Evolutionary conservation across 2,113 vertebrate genomes (phyloP).

Genomic region (Hippocampus zosterae): DNA sequence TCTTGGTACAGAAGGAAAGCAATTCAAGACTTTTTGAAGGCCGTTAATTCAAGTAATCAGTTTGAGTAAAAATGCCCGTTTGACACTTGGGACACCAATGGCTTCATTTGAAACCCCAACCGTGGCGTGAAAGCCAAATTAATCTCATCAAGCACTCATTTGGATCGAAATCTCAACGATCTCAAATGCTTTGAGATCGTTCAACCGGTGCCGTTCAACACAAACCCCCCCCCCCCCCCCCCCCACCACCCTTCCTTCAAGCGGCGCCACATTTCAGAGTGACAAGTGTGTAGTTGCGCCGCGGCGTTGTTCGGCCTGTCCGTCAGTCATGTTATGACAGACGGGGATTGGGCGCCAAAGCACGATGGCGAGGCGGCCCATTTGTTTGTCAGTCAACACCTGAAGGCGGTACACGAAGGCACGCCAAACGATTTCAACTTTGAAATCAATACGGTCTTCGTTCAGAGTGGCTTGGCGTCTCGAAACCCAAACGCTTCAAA

Average conservation of each 20-base stretch:
- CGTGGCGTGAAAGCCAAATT: not conserved
- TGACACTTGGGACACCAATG: too few species aligned
- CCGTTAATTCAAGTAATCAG: too few species aligned
- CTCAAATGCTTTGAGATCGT: too few species aligned
- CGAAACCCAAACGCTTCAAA: not conserved
- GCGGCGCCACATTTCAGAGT: not conserved
- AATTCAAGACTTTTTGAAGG: not conserved
- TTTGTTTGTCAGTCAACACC: conserved; percentile 3
- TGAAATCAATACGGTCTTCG: not conserved
- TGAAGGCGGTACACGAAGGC: not conserved
- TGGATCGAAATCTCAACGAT: too few species aligned
- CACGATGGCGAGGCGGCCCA: not conserved
- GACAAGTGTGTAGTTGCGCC: not conserved
- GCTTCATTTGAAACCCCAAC: not conserved
- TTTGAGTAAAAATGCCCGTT: too few species aligned
- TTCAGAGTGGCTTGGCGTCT: not conserved
- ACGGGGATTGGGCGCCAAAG: conserved; percentile 5
- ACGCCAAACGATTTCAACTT: not conserved
- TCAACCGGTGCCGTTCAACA: not conserved
- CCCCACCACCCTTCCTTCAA: not conserved
- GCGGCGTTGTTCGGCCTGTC: not conserved
- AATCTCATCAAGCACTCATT: not conserved
- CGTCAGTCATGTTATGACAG: conserved; percentile 4
- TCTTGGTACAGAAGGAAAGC: accelerated
- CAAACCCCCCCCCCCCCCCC: not conserved